A percentile compares a stretch with the other conserved stretches of the same genome.
phyloP scores from a whole-genome alignment of 2,888 invertebrate species.

The Acrocyrtus sp. region DNA sequence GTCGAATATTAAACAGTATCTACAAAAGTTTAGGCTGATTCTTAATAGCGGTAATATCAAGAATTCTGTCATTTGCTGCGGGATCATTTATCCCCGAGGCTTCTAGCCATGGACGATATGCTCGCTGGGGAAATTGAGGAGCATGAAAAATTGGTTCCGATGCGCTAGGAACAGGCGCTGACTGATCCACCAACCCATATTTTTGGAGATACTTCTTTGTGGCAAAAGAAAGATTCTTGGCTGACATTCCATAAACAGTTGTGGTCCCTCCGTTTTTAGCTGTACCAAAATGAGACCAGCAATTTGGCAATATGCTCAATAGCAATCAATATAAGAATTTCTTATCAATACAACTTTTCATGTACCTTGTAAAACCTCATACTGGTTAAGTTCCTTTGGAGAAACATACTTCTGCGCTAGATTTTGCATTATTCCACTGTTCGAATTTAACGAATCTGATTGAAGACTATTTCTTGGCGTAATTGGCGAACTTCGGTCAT shows the following conservation, averaged over 20 bases:
- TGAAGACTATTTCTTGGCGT: no score
- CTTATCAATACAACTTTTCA: no score
- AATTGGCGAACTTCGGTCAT: no score
- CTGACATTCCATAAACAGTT: conserved; percentile 60
- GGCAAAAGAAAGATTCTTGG: conserved; percentile 58
- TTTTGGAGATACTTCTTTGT: conserved; percentile 61
- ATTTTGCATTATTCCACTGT: conserved; percentile 22
- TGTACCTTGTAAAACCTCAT: conserved; percentile 30
- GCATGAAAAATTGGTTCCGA: neutral
- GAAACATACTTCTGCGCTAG: conserved; percentile 49
- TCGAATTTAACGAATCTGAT: conserved; percentile 35
- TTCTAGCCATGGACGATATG: neutral
- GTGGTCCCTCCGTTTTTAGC: conserved; percentile 50
- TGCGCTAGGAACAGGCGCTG: neutral
- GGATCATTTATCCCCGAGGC: neutral
- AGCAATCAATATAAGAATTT: no score
- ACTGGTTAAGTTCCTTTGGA: conserved; percentile 35
- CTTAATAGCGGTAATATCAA: conserved; percentile 57
- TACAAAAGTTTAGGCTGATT: conserved; percentile 59
- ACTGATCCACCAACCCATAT: conserved; percentile 56
- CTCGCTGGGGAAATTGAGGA: neutral
- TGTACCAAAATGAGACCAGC: no score
- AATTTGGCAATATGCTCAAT: no score
- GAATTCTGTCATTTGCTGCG: conserved; percentile 36
- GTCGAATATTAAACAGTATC: no score